Evolutionary conservation across 2,888 invertebrate species (phyloP).

Genomic region (Eupithecia subumbrata): DNA sequence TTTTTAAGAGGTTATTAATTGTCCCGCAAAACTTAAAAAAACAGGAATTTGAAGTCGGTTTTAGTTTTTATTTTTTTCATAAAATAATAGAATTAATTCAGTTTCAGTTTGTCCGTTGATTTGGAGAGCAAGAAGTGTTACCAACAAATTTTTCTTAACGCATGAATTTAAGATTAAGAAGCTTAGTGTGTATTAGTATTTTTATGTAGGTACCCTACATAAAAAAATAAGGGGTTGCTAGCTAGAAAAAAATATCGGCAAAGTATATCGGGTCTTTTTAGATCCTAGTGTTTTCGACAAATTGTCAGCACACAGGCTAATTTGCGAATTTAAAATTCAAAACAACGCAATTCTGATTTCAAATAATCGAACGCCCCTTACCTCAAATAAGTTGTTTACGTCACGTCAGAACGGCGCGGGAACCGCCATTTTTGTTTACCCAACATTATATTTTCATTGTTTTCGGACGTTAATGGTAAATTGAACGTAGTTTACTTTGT

Average conservation of each 20-base stretch:
- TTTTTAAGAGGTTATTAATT: background rate
- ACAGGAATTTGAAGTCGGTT: background rate
- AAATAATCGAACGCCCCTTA: constrained; percentile 8
- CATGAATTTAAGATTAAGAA: too few relatives aligned
- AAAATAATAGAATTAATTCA: background rate
- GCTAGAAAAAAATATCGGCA: background rate
- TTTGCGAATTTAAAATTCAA: background rate
- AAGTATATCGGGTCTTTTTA: background rate
- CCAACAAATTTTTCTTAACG: too few relatives aligned
- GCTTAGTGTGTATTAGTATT: too few relatives aligned
- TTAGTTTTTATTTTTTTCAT: background rate
- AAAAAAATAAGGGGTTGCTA: background rate
- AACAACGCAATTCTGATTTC: background rate
- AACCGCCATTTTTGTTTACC: constrained; percentile 42
- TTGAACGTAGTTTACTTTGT: constrained; percentile 34
- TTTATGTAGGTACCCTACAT: too few relatives aligned
- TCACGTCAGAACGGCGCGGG: constrained; percentile 44
- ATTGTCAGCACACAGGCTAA: background rate
- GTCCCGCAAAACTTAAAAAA: too few relatives aligned
- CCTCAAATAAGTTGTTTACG: constrained; percentile 47
- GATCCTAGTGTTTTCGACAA: background rate
- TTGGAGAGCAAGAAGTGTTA: too few relatives aligned
- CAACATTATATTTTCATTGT: constrained; percentile 38
- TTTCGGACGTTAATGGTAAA: constrained; percentile 35
- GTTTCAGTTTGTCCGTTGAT: background rate